Conservation (phyloP, 2,113 vertebrate genomes). For the Anhinga rufa region DNA sequence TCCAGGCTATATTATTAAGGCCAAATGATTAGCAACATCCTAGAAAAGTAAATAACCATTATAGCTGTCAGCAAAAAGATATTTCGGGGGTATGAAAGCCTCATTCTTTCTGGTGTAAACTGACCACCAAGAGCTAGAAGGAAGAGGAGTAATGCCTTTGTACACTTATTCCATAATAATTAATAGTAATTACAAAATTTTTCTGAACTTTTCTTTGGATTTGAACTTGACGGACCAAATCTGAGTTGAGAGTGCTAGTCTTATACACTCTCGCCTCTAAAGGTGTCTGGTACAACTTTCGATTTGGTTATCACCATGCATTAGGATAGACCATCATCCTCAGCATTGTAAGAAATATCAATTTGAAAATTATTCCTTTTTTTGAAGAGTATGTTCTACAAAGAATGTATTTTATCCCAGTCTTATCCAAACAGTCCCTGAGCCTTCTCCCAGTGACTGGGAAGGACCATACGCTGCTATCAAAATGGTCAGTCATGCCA, state of each 20-base stretch:
- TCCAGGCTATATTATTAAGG: not conserved
- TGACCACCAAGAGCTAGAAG: not conserved
- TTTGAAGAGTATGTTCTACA: not conserved
- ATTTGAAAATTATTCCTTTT: not conserved
- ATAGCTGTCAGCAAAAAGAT: not conserved
- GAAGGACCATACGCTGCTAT: not conserved
- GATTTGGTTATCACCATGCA: not conserved
- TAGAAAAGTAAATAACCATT: not conserved
- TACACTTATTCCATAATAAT: not conserved
- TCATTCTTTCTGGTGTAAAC: not conserved
- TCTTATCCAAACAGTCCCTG: not conserved
- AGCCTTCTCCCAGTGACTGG: not conserved
- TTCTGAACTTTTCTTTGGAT: not conserved
- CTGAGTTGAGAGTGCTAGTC: not conserved
- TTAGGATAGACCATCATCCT: not conserved
- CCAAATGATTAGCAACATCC: not conserved
- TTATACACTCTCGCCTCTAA: not conserved
- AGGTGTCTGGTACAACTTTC: not conserved
- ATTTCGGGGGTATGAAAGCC: not conserved
- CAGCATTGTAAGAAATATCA: not conserved
- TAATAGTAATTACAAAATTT: not conserved
- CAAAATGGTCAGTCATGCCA: not conserved
- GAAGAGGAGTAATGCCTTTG: not conserved
- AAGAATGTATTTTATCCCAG: not conserved
- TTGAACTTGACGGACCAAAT: not conserved